Conservation (phyloP, 2,113 vertebrate genomes). For the Amphiprion ocellaris region DNA sequence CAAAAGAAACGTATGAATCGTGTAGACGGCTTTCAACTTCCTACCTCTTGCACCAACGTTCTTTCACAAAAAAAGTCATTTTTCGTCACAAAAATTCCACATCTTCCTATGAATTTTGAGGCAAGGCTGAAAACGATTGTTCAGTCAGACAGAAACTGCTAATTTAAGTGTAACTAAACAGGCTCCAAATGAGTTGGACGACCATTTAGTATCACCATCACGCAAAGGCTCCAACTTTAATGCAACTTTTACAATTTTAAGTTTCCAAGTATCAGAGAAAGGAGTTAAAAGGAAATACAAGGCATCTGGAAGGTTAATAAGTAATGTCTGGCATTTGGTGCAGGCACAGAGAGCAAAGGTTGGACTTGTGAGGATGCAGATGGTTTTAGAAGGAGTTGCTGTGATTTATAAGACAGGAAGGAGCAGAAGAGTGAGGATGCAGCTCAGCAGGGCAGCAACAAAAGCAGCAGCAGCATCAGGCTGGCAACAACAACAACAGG, state of each 20-base stretch:
- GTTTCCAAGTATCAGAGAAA: background rate
- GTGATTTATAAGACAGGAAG: slow-evolving; percentile 60
- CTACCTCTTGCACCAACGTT: too few species aligned
- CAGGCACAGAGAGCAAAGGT: slow-evolving; percentile 27
- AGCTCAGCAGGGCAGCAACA: slow-evolving; percentile 53
- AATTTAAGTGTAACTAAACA: too few species aligned
- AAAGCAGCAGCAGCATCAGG: slow-evolving; percentile 46
- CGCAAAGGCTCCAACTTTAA: background rate
- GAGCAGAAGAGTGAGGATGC: slow-evolving; percentile 47
- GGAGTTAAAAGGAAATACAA: background rate
- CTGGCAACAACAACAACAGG: slow-evolving; percentile 66
- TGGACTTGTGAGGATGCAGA: slow-evolving; percentile 43
- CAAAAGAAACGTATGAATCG: too few species aligned
- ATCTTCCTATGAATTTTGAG: too few species aligned
- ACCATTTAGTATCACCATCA: too few species aligned
- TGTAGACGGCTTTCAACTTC: too few species aligned
- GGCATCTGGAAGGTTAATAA: slow-evolving; percentile 12
- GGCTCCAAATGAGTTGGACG: too few species aligned
- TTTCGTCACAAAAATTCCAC: too few species aligned
- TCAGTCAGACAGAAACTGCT: too few species aligned
- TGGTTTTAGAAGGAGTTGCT: slow-evolving; percentile 40
- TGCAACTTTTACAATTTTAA: background rate
- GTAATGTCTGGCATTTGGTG: background rate
- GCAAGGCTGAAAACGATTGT: too few species aligned
- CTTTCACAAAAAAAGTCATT: too few species aligned